A percentile compares a stretch with the other conserved stretches of the same genome.
Evolutionary conservation across 2,797 vertebrate genomes (phyloP).

Genomic region (Gallinago nigripennis): DNA sequence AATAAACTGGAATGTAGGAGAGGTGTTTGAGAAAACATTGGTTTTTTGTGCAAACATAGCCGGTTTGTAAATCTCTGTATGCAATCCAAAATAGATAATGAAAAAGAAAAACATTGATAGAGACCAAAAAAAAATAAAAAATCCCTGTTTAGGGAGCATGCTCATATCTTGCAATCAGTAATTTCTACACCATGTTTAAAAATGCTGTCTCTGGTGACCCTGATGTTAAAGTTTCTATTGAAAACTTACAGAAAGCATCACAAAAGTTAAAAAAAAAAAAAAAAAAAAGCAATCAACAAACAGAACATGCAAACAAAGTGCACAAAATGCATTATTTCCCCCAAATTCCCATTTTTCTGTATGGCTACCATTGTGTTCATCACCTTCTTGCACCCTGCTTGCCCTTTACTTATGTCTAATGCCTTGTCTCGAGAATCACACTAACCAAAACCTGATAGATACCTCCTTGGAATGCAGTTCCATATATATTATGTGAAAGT

Average conservation of each 20-base stretch:
- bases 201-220: neutral
- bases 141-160: neutral
- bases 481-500: accelerated
- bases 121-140: neutral
- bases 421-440: neutral
- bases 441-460: neutral
- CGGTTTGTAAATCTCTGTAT: neutral
- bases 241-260: neutral
- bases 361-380: neutral
- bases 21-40: neutral
- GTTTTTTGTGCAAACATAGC: neutral
- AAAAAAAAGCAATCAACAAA: neutral
- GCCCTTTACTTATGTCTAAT: neutral
- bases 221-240: neutral
- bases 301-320: neutral
- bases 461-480: neutral
- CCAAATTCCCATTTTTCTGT: neutral
- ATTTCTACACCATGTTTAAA: neutral
- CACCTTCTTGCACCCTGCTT: neutral
- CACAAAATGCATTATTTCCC: neutral
- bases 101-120: neutral
- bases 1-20: neutral
- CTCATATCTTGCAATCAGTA: neutral
- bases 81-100: neutral
- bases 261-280: neutral